Conservation (phyloP, 2,888 invertebrate species). For the Eilema depressum region DNA sequence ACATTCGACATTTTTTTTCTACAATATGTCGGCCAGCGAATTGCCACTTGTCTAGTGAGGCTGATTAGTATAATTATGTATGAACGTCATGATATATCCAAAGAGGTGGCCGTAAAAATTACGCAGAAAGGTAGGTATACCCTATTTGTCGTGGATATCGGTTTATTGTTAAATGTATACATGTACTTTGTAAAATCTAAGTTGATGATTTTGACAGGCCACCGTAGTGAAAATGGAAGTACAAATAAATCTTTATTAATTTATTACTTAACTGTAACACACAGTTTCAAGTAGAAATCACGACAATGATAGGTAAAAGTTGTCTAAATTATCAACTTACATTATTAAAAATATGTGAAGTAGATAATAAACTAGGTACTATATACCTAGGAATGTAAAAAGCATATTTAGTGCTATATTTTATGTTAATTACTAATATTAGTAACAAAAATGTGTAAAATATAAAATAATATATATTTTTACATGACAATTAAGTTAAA, state of each 20-base stretch:
- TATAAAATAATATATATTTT: background rate
- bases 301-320: too few species aligned
- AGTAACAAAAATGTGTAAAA: too few species aligned
- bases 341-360: too few species aligned
- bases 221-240: background rate
- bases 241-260: too few species aligned
- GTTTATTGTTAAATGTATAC: background rate
- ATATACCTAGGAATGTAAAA: background rate
- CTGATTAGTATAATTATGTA: background rate
- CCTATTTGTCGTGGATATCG: background rate
- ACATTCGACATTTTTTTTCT: too few species aligned
- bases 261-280: too few species aligned
- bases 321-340: too few species aligned
- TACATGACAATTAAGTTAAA: background rate
- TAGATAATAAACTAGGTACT: background rate
- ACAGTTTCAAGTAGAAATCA: too few species aligned
- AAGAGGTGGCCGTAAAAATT: background rate
- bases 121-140: background rate
- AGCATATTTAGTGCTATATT: background rate
- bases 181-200: background rate
- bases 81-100: background rate
- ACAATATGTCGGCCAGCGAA: too few species aligned
- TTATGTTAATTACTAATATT: background rate
- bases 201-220: background rate
- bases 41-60: too few species aligned